These are phyloP conservation scores for Onychomys torridus DNA, from an alignment of 2,797 vertebrate species.

Conservation along the genomic window DNA sequence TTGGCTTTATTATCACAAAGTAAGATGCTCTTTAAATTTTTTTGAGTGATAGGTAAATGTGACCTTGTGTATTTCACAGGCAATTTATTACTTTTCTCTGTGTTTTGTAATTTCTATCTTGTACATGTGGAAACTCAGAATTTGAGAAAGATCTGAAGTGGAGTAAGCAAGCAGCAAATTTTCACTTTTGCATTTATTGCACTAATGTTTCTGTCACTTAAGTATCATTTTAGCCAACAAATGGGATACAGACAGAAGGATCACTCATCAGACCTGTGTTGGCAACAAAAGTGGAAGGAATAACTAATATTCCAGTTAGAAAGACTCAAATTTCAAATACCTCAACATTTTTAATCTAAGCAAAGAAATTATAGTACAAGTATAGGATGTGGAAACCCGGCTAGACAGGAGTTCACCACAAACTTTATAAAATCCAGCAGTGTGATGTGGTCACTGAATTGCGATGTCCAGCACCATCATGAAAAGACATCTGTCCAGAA, in stretches of 20 bases:
- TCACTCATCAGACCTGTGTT: conserved; percentile 36
- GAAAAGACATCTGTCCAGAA: conserved; percentile 57
- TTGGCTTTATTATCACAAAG: conserved; percentile 25
- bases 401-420: conserved; percentile 77
- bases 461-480: conserved; percentile 44
- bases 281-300: conserved; percentile 48
- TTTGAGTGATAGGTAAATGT: neutral
- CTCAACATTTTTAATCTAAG: conserved; percentile 70
- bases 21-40: neutral
- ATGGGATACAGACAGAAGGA: neutral
- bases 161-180: neutral
- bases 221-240: neutral
- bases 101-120: neutral
- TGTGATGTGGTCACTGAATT: conserved; percentile 50
- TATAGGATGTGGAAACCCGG: conserved; percentile 73
- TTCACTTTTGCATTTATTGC: neutral
- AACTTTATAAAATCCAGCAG: conserved; percentile 51
- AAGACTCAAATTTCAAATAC: conserved; percentile 70
- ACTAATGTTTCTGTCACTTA: neutral
- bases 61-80: conserved; percentile 7
- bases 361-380: conserved; percentile 66
- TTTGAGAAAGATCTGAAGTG: neutral
- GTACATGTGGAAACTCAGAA: conserved; percentile 22
- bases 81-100: neutral
- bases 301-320: conserved; percentile 48